These are phyloP conservation scores for Drosophila sulfurigaster DNA, from an alignment of 1,140 invertebrate species.

Conservation along the genomic window DNA sequence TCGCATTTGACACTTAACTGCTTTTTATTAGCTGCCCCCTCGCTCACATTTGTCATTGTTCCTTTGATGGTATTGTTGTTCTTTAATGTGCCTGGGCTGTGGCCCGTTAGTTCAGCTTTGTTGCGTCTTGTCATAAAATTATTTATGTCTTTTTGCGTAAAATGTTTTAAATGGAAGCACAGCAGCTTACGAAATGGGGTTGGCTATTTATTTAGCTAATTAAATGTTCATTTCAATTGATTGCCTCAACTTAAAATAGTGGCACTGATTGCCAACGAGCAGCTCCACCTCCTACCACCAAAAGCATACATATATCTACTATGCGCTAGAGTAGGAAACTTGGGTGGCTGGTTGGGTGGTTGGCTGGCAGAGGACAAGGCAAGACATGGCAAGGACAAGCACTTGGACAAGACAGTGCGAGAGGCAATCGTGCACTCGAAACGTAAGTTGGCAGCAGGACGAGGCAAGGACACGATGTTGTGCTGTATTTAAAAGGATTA, in stretches of 20 bases:
- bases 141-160: slow-evolving; percentile 67
- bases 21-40: slow-evolving; percentile 62
- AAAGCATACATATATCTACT: not conserved
- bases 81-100: slow-evolving; percentile 40
- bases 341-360: too few relatives aligned
- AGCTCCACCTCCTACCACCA: not conserved
- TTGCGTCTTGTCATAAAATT: slow-evolving; percentile 65
- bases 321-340: too few relatives aligned
- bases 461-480: slow-evolving; percentile 41
- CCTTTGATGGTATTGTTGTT: slow-evolving; percentile 37
- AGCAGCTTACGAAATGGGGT: slow-evolving; percentile 38
- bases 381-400: not conserved
- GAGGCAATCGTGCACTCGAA: slow-evolving; percentile 3
- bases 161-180: slow-evolving; percentile 61
- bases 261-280: slow-evolving; percentile 9
- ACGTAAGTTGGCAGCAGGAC: slow-evolving; percentile 27
- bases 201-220: slow-evolving; percentile 65
- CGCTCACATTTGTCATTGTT: slow-evolving; percentile 54
- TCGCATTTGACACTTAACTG: slow-evolving; percentile 66
- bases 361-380: not conserved
- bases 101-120: slow-evolving; percentile 43
- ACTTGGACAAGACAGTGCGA: not conserved
- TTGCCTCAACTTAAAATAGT: slow-evolving; percentile 48
- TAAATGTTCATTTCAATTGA: slow-evolving; percentile 80
- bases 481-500: slow-evolving; percentile 80